phyloP scores from a whole-genome alignment of 2,888 invertebrate genomes.

The Drosophila infuscata region DNA sequence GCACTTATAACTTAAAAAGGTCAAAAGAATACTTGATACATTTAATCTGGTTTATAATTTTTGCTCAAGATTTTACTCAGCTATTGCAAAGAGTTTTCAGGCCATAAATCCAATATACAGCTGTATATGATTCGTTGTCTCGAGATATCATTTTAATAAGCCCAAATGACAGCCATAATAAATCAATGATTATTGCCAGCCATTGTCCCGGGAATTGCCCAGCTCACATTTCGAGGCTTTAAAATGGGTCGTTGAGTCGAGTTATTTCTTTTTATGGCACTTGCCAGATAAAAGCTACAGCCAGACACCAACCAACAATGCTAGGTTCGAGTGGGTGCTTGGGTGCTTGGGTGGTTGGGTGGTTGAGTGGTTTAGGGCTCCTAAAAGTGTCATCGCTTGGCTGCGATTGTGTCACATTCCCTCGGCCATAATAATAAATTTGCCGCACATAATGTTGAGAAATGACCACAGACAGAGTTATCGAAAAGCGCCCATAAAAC shows the following conservation, averaged over 20 bases:
- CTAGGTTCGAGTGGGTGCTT: not conserved
- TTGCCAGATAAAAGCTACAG: constrained; percentile 62
- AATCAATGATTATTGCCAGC: constrained; percentile 83
- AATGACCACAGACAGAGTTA: constrained; percentile 52
- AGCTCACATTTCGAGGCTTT: constrained; percentile 57
- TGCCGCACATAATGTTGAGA: constrained; percentile 58
- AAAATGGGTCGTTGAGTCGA: constrained; percentile 63
- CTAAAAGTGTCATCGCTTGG: constrained; percentile 64
- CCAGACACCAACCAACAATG: constrained; percentile 4
- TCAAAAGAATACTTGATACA: constrained; percentile 7
- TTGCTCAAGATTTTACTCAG: not conserved
- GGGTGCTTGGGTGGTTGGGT: not conserved
- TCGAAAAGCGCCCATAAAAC: constrained; percentile 57
- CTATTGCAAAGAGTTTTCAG: constrained; percentile 1
- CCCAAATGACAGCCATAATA: constrained; percentile 78
- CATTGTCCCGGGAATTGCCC: constrained; percentile 67
- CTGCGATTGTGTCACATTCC: constrained; percentile 68
- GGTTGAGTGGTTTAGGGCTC: constrained; percentile 9
- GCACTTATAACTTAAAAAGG: constrained; percentile 39
- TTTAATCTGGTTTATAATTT: not conserved
- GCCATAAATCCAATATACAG: constrained; percentile 9
- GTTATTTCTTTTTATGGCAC: constrained; percentile 66
- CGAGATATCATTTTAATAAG: constrained; percentile 83
- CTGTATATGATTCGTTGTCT: constrained; percentile 24
- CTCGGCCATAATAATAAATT: constrained; percentile 63